phyloP scores from a whole-genome alignment of 2,888 invertebrate genomes.

The Serripes groenlandicus region DNA sequence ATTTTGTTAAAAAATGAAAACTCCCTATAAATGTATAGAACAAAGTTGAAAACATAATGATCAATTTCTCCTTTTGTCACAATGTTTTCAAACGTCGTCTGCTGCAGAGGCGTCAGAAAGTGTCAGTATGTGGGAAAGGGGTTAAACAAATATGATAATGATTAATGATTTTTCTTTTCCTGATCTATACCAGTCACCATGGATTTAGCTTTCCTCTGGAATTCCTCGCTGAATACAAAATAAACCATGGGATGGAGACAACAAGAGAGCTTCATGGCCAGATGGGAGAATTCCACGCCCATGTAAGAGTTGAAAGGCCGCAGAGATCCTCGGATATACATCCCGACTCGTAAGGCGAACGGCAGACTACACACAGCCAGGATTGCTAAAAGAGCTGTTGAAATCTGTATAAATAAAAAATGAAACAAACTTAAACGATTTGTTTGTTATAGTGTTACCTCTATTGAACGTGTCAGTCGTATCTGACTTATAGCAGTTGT shows the following conservation, averaged over 20 bases:
- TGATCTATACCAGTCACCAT: slow-evolving; percentile 15
- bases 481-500: too few relatives aligned
- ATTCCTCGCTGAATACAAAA: slow-evolving; percentile 36
- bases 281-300: slow-evolving; percentile 48
- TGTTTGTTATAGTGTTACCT: too few relatives aligned
- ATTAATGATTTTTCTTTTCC: slow-evolving; percentile 5
- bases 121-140: background rate
- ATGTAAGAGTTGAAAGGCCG: slow-evolving; percentile 35
- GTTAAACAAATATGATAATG: background rate
- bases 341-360: slow-evolving; percentile 22
- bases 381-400: slow-evolving; percentile 16
- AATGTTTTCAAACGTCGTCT: too few relatives aligned
- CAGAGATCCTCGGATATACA: slow-evolving; percentile 23
- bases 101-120: too few relatives aligned
- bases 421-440: too few relatives aligned
- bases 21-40: too few relatives aligned
- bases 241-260: slow-evolving; percentile 40
- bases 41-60: too few relatives aligned
- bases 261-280: slow-evolving; percentile 34
- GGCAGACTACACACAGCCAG: slow-evolving; percentile 37
- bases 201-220: slow-evolving; percentile 18
- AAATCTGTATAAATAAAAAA: slow-evolving; percentile 38
- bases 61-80: too few relatives aligned
- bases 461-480: too few relatives aligned
- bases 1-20: too few relatives aligned